A percentile compares a stretch with the other conserved stretches of the same genome.
phyloP scores from a whole-genome alignment of 2,113 vertebrate species.

The Puffinus mauretanicus region DNA sequence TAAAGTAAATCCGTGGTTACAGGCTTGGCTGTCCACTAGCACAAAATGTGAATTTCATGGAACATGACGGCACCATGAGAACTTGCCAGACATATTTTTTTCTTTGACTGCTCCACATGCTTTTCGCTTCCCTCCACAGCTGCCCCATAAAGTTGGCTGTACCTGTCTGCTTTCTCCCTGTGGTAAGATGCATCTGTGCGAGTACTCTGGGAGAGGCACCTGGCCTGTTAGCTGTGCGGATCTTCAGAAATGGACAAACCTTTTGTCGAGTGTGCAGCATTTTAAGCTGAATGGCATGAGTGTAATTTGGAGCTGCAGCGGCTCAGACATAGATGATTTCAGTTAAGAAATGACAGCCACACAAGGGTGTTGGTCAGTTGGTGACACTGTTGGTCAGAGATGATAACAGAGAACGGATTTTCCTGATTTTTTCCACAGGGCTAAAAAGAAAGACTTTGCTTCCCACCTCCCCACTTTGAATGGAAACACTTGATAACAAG shows the following conservation, averaged over 20 bases:
- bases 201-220: conserved; percentile 30
- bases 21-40: conserved; percentile 64
- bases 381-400: not conserved
- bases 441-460: not conserved
- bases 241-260: conserved; percentile 10
- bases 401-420: not conserved
- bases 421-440: not conserved
- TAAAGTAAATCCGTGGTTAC: conserved; percentile 68
- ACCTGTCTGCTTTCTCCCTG: conserved; percentile 28
- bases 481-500: conserved; percentile 47
- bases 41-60: conserved; percentile 58
- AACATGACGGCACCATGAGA: conserved; percentile 53
- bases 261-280: not conserved
- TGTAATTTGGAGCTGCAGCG: not conserved
- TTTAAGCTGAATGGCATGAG: not conserved
- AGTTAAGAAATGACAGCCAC: not conserved
- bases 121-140: not conserved
- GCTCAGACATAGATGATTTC: not conserved
- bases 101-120: conserved; percentile 22
- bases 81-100: conserved; percentile 45
- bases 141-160: conserved; percentile 42
- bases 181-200: not conserved
- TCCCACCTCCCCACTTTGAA: not conserved
- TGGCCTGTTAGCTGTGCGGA: not conserved
- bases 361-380: conserved; percentile 14